Evolutionary conservation across 2,888 invertebrate species (phyloP).

Genomic region (Acanthosoma haemorrhoidale): DNA sequence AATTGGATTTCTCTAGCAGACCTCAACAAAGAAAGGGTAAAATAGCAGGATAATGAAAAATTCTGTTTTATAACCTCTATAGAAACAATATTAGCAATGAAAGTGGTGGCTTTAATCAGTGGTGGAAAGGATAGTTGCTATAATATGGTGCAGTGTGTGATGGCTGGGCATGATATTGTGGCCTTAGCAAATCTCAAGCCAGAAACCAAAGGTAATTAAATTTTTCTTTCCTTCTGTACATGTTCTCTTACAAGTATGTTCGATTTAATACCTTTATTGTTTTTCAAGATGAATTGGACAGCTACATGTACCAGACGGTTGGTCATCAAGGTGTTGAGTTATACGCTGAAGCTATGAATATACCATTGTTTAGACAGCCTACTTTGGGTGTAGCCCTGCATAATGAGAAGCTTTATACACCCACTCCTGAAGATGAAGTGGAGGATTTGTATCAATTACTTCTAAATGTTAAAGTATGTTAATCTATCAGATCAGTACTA

Average conservation of each 20-base stretch:
- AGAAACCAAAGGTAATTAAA: constrained; percentile 62
- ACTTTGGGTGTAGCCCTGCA: constrained; percentile 81
- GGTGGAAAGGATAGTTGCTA: constrained; percentile 99
- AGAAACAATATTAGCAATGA: constrained; percentile 56
- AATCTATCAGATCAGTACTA: neutral
- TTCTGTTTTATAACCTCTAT: neutral
- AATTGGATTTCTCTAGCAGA: neutral
- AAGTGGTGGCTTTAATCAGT: constrained; percentile 83
- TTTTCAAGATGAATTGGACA: constrained; percentile 78
- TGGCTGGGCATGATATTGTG: constrained; percentile 90
- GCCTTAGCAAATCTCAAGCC: constrained; percentile 95
- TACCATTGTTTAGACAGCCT: constrained; percentile 80
- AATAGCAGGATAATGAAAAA: neutral
- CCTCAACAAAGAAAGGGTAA: neutral
- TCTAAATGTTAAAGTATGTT: constrained; percentile 60
- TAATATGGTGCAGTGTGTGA: constrained; percentile 96
- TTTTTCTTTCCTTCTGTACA: neutral
- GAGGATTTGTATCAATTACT: constrained; percentile 90
- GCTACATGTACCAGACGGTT: constrained; percentile 99
- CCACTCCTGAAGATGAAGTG: constrained; percentile 87
- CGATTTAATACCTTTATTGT: constrained; percentile 12
- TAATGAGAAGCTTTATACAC: constrained; percentile 70
- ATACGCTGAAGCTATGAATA: constrained; percentile 87
- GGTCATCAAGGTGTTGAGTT: constrained; percentile 90
- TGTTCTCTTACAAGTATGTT: neutral